Conservation (phyloP, 2,888 invertebrate genomes). For the Lomographa bimaculata region DNA sequence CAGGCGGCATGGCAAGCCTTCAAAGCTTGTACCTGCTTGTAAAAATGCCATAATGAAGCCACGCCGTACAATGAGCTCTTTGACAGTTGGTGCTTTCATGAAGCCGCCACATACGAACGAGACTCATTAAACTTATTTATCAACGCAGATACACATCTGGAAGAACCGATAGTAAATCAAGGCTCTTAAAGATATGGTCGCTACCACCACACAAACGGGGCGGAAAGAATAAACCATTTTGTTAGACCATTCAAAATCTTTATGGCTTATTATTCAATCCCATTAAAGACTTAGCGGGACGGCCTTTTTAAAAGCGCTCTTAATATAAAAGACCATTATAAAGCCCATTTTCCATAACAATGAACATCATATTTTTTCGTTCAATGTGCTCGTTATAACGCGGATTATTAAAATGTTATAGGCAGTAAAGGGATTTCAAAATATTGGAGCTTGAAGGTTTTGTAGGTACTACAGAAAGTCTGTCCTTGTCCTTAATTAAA, state of each 20-base stretch:
- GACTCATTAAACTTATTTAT: conserved; percentile 80
- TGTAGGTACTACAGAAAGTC: conserved; percentile 6
- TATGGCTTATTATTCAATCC: conserved; percentile 78
- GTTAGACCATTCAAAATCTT: conserved; percentile 75
- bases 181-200: conserved; percentile 58
- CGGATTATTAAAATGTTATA: conserved; percentile 68
- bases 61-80: conserved; percentile 78
- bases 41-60: conserved; percentile 82
- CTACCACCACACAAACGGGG: conserved; percentile 58
- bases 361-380: conserved; percentile 68
- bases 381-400: conserved; percentile 57
- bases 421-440: conserved; percentile 52
- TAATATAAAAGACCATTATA: conserved; percentile 74
- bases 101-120: conserved; percentile 76
- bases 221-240: conserved; percentile 72
- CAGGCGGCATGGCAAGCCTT: conserved; percentile 69
- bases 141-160: conserved; percentile 71
- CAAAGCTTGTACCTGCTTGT: conserved; percentile 80
- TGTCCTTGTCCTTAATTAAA: conserved; percentile 10
- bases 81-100: conserved; percentile 81
- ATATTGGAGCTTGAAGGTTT: conserved; percentile 31
- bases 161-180: conserved; percentile 69
- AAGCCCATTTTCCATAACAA: conserved; percentile 74
- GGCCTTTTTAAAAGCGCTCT: conserved; percentile 68
- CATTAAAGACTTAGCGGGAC: conserved; percentile 74